These are phyloP conservation scores for Clupea harengus DNA, from an alignment of 2,113 vertebrate species.

Conservation along the genomic window DNA sequence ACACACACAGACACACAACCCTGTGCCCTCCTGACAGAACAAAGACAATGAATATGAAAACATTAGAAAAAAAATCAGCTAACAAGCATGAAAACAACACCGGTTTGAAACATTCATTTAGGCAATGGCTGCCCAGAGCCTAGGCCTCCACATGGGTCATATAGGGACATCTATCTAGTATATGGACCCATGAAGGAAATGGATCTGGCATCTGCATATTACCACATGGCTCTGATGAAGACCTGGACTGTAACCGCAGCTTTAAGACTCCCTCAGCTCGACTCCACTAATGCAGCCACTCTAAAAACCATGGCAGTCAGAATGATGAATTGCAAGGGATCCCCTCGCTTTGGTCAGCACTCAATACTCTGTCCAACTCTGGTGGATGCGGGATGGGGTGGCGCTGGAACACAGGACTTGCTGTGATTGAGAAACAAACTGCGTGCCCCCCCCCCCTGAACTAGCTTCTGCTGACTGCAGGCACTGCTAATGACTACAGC, in stretches of 20 bases:
- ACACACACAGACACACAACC: slow-evolving; percentile 27
- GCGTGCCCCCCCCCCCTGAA: neutral
- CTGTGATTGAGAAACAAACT: slow-evolving; percentile 31
- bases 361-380: slow-evolving; percentile 29
- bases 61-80: too few species aligned
- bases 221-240: neutral
- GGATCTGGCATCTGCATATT: slow-evolving; percentile 13
- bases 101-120: too few species aligned
- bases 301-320: neutral
- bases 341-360: neutral
- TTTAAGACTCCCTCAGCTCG: slow-evolving; percentile 10
- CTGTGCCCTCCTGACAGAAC: neutral
- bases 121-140: neutral
- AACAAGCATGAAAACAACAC: neutral
- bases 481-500: slow-evolving; percentile 33
- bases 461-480: slow-evolving; percentile 19
- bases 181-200: neutral
- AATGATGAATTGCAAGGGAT: slow-evolving; percentile 17
- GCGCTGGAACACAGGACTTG: neutral
- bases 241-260: slow-evolving; percentile 1
- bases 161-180: slow-evolving; percentile 11
- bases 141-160: slow-evolving; percentile 20
- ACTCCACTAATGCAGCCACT: slow-evolving; percentile 15
- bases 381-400: slow-evolving; percentile 27
- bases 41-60: neutral